Evolutionary conservation across 2,888 invertebrate species (phyloP), one percentile per base, ranked within the genome.

Genomic region (Kryphioiulus occultus): DNA sequence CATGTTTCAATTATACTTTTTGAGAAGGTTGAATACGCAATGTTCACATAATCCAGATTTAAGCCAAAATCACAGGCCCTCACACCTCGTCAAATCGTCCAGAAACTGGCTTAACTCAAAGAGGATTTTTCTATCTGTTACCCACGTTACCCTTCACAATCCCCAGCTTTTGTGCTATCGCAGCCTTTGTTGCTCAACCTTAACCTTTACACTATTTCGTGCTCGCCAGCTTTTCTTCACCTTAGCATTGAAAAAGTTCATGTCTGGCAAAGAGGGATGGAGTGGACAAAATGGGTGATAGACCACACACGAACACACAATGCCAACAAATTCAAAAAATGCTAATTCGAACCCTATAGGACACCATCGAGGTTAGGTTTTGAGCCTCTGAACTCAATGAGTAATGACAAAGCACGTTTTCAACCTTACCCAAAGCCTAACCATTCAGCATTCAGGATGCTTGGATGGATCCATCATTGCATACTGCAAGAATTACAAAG

Each of bases 331-430:
- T 68, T 44, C 22, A 68, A 22, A 68, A 68, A 78, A 78, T 78
- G 15, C 26, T 68, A 68, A 22, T 78, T 30, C 78, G 30, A 30
- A 30, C 26, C 30, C 78, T 78, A n/a, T n/a, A 30, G 26, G 78
- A 78, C 78, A 30, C 78, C 78, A 30, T 78, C 78, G 78, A 26
- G 17, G 30, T 78, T 78, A 30, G 78, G 10, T 78, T 15, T 22
- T 78, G 78, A 78, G 26, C 30, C 78, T 10, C 30, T 78, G 78
- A 78, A 78, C 78, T 12, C 78, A 12, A 30, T 78, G n/a, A n/a
- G n/a, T n/a, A n/a, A n/a, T n/a, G 78, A 78, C 30, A 78, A 78
- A 78, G 78, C 78, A 78, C 78, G 78, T 78, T 78, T 78, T n/a
- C 0, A 78, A 15, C 78, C 78, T 30, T 15, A 12, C 22, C 78